Percentiles rank a stretch among this genome's conserved stretches.
Evolutionary conservation across 2,113 vertebrate genomes (phyloP).

Genomic region (Anolis sagrei): DNA sequence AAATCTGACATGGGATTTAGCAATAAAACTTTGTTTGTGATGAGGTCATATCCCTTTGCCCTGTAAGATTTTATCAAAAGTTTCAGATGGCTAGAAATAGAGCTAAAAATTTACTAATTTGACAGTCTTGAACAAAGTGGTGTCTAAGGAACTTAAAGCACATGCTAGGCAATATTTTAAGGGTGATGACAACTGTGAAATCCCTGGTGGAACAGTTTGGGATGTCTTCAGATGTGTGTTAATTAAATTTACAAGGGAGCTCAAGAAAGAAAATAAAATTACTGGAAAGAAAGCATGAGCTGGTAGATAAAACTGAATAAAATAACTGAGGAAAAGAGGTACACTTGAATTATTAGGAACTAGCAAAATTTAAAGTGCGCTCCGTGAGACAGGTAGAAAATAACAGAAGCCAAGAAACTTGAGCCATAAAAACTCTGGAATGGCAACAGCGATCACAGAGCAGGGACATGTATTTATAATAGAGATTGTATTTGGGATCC

Average conservation of each 20-base stretch:
- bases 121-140: too few relatives aligned
- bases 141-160: too few relatives aligned
- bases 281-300: neutral
- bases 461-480: neutral
- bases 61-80: too few relatives aligned
- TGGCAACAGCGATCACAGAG: neutral
- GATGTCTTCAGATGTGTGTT: neutral
- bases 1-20: too few relatives aligned
- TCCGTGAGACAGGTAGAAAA: neutral
- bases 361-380: neutral
- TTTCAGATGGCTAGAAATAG: too few relatives aligned
- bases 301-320: too few relatives aligned
- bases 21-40: too few relatives aligned
- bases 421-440: neutral
- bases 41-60: too few relatives aligned
- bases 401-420: neutral
- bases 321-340: neutral
- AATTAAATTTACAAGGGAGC: neutral
- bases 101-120: too few relatives aligned
- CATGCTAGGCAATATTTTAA: too few relatives aligned
- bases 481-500: neutral
- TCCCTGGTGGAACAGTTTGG: neutral
- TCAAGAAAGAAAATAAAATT: neutral
- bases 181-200: too few relatives aligned
- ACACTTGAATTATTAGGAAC: neutral